Evolutionary conservation across 2,113 vertebrate genomes (phyloP), one percentile per base, ranked within the genome.

Genomic region (Coptodon rendalli): DNA sequence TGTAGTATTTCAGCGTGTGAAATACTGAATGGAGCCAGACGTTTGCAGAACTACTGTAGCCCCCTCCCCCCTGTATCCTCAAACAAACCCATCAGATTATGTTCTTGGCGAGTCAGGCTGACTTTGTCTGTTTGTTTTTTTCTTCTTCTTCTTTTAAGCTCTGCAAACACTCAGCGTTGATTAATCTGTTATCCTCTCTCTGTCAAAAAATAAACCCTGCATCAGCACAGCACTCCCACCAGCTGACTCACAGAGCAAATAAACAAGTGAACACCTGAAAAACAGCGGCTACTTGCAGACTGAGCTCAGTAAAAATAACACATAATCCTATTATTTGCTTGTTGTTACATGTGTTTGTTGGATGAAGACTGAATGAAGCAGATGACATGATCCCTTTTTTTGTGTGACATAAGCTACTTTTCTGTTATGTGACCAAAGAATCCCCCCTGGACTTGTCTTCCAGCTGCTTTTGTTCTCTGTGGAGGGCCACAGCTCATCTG

Each of bases 251-350:
- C 73, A 52, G 73, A 50, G 45, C 86, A 90, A 91, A 92, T 86
- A 79, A 81, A 85, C 50, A 13, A 83, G 73, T 82, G 48, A 85
- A 86, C 86, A 85, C 52, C 61, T 85, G 79, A 86, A 89, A 89
- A 87, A 90, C 91, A 92, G 81, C 7, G n/a, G 36, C 80, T 34
- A 11, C 76, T n/a, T 27, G 27, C 61, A 13, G 17, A 54, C 73
- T n/a, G 45, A 68, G 34, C 80, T 36, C 43, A 79, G 19, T 57
- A 87, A 86, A 82, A 90, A 87, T 40, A 87, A 66, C 85, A 85
- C 6, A 12, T 92, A 88, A 92, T 91, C 92, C 86, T 83, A 54
- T 91, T 85, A 88, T 81, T 84, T 84, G 56, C 54, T 85, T 17
- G 81, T 54, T 43, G 45, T 63, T 78, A 76, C 63, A 81, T 27